Evolutionary conservation across 2,888 invertebrate species (phyloP).

Genomic region (Papilio gigon): DNA sequence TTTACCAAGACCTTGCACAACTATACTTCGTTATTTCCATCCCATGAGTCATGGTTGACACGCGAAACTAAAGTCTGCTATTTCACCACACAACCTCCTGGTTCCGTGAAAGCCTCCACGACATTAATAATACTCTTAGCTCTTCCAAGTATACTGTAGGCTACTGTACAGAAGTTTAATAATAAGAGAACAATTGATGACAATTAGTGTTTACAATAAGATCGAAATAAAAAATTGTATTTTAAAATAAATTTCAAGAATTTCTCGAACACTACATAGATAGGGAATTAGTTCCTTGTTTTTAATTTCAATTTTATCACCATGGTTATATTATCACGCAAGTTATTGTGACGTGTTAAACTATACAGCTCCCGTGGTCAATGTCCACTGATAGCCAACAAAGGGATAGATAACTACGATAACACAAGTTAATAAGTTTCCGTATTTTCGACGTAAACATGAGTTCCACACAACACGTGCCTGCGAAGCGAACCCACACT

Average conservation of each 20-base stretch:
- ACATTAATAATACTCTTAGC: too few species aligned
- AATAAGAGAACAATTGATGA: too few species aligned
- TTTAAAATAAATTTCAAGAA: not conserved
- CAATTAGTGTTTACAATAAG: too few species aligned
- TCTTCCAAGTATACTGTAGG: too few species aligned
- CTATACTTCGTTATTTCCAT: constrained; percentile 14
- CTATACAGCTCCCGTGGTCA: not conserved
- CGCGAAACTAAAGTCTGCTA: constrained; percentile 9
- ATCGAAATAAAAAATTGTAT: too few species aligned
- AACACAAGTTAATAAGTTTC: not conserved
- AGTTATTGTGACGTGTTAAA: not conserved
- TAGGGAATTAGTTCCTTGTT: not conserved
- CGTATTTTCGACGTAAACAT: not conserved
- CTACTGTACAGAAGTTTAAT: too few species aligned
- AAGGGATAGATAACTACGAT: not conserved
- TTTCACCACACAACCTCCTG: not conserved
- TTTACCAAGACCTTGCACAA: constrained; percentile 20
- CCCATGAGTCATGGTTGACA: constrained; percentile 1
- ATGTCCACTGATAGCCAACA: constrained; percentile 3
- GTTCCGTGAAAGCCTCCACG: not conserved
- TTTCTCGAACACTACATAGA: not conserved
- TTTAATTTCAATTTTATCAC: not conserved
- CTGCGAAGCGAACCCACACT: not conserved
- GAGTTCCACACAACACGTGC: not conserved
- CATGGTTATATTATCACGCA: not conserved